Conservation (phyloP, 2,797 vertebrate species). For the Onychomys torridus region DNA sequence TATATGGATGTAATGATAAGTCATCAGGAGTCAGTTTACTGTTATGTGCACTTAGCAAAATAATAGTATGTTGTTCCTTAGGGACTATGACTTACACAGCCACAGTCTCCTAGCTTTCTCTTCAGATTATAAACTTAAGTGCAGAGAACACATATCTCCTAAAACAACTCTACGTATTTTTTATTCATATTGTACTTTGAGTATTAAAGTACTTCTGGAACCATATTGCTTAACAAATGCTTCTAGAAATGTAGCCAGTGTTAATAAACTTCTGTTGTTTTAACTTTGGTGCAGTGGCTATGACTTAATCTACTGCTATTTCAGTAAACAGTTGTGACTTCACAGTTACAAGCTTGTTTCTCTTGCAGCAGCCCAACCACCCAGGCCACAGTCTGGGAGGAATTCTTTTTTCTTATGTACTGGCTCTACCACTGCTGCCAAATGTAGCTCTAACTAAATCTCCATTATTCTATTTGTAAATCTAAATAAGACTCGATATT, state of each 20-base stretch:
- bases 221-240: neutral
- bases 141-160: neutral
- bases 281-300: neutral
- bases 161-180: neutral
- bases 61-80: neutral
- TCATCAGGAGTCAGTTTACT: neutral
- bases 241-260: neutral
- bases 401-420: neutral
- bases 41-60: neutral
- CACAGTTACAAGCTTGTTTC: too few species aligned
- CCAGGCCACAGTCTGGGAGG: too few species aligned
- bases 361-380: too few species aligned
- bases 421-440: neutral
- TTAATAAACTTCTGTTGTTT: neutral
- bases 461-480: neutral
- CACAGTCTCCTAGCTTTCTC: neutral
- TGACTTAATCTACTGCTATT: neutral
- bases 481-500: neutral
- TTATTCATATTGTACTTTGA: neutral
- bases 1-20: neutral
- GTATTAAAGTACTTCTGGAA: conserved; percentile 26
- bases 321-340: too few species aligned
- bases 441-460: neutral
- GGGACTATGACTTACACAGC: neutral
- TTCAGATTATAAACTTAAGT: neutral